Percentiles rank a stretch among this genome's conserved stretches.
Conservation (phyloP, 2,888 invertebrate species). For the Polydrusus tereticollis region DNA sequence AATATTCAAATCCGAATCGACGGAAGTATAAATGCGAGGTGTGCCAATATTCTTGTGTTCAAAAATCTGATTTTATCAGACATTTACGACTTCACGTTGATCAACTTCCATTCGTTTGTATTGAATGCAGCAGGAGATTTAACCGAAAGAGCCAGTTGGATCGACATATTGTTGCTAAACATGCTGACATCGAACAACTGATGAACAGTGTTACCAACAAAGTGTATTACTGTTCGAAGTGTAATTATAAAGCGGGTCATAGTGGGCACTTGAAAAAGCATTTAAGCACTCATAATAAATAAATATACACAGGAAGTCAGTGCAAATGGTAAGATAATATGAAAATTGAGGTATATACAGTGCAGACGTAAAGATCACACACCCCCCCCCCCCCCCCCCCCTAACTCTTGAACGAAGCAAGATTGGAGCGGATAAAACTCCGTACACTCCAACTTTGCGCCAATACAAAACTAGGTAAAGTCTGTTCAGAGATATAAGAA, state of each 20-base stretch:
- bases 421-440: too few relatives aligned
- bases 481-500: too few relatives aligned
- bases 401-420: too few relatives aligned
- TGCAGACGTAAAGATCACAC: too few relatives aligned
- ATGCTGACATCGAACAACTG: neutral
- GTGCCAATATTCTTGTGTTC: neutral
- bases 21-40: neutral
- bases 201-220: neutral
- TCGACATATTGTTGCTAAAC: neutral
- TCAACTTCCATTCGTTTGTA: neutral
- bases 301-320: too few relatives aligned
- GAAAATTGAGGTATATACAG: too few relatives aligned
- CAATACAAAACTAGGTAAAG: too few relatives aligned
- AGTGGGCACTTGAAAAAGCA: neutral
- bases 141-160: neutral
- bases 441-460: too few relatives aligned
- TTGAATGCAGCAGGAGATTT: conserved; percentile 2
- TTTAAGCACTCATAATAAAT: too few relatives aligned
- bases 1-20: neutral
- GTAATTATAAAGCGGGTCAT: neutral
- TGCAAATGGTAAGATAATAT: too few relatives aligned
- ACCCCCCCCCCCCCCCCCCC: too few relatives aligned
- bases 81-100: conserved; percentile 35
- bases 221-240: neutral
- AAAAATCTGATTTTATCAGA: neutral